These are phyloP conservation scores for Xenopus petersii DNA, from an alignment of 2,797 vertebrate species.

Conservation along the genomic window DNA sequence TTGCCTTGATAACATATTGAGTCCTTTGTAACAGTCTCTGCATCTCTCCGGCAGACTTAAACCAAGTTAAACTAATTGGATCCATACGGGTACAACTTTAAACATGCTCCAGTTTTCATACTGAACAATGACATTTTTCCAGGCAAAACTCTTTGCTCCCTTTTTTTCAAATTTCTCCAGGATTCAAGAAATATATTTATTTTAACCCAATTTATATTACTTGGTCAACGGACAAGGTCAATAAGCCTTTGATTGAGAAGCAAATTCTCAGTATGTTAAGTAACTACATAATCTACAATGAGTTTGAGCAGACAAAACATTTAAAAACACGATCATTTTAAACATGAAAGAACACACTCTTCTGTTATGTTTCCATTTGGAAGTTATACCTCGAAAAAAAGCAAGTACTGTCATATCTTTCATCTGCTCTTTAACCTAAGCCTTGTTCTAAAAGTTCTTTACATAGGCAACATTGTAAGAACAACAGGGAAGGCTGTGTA, in stretches of 20 bases:
- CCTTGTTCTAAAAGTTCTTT: too few species aligned
- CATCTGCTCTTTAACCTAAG: too few species aligned
- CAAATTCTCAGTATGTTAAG: neutral
- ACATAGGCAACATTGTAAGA: too few species aligned
- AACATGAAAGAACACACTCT: too few species aligned
- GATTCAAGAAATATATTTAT: slow-evolving; percentile 5
- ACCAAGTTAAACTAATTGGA: slow-evolving; percentile 53
- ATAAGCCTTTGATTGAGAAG: neutral
- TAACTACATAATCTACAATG: neutral
- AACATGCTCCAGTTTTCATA: slow-evolving; percentile 27
- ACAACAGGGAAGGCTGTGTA: too few species aligned
- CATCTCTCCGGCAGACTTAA: slow-evolving; percentile 46
- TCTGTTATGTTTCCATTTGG: too few species aligned
- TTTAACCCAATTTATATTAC: neutral
- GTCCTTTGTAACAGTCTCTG: slow-evolving; percentile 52
- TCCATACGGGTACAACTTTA: slow-evolving; percentile 28
- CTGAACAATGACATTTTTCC: slow-evolving; percentile 16
- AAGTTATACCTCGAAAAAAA: too few species aligned
- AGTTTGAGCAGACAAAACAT: neutral
- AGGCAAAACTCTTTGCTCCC: neutral
- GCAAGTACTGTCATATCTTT: too few species aligned
- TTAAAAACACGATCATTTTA: neutral
- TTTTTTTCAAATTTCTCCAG: neutral
- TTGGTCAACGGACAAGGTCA: neutral
- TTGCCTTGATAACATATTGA: slow-evolving; percentile 52